Conservation (phyloP, 2,888 invertebrate species). For the Coleophora flavipennella region DNA sequence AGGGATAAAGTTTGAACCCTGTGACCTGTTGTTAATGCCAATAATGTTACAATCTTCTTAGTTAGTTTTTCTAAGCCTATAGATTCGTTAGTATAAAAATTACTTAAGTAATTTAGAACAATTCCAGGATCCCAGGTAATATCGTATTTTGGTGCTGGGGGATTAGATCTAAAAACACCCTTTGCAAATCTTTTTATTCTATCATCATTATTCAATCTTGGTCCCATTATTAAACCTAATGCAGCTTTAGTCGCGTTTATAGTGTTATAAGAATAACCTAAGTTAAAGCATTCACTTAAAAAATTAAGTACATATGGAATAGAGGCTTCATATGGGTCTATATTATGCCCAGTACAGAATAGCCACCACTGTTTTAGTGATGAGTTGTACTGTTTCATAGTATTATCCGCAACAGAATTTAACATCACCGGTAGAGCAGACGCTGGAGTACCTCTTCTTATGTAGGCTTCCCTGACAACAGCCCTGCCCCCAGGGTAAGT, state of each 20-base stretch:
- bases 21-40: conserved; percentile 11
- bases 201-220: conserved; percentile 3
- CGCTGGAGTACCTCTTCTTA: conserved; percentile 3
- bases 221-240: conserved; percentile 8
- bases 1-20: conserved; percentile 12
- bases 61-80: conserved; percentile 1
- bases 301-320: conserved; percentile 4
- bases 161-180: conserved; percentile 11
- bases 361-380: conserved; percentile 13
- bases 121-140: conserved; percentile 10
- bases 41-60: conserved; percentile 5
- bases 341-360: conserved; percentile 2
- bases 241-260: conserved; percentile 12
- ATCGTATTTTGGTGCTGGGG: conserved; percentile 7
- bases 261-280: conserved; percentile 10
- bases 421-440: conserved; percentile 9
- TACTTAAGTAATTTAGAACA: conserved; percentile 7
- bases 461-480: conserved; percentile 11
- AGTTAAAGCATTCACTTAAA: conserved; percentile 4
- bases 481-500: conserved; percentile 12
- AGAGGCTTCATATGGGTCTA: conserved; percentile 2
- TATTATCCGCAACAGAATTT: conserved; percentile 9
- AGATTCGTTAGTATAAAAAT: background rate
- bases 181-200: conserved; percentile 13
- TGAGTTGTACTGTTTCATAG: conserved; percentile 5